Evolutionary conservation across 2,797 vertebrate species (phyloP).

Genomic region (Hippocampus kuda): DNA sequence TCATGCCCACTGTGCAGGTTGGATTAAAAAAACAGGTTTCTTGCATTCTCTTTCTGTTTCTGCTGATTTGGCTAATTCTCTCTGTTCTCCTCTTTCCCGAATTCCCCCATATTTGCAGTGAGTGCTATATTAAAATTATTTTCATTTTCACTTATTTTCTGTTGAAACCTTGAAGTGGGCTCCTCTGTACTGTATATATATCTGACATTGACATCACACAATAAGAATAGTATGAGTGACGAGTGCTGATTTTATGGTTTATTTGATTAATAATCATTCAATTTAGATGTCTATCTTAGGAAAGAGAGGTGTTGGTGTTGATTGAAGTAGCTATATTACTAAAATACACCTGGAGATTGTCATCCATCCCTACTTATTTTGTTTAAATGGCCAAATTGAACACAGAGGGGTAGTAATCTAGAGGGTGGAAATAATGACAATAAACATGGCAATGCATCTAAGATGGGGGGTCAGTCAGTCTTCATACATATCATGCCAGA

Average conservation of each 20-base stretch:
- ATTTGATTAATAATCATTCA: background rate
- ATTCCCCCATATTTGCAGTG: conserved; percentile 12
- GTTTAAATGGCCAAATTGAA: background rate
- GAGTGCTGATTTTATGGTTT: background rate
- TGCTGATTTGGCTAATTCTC: conserved; percentile 1
- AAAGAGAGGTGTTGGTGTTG: background rate
- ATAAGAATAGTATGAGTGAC: background rate
- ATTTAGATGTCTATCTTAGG: background rate
- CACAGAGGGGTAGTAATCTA: background rate
- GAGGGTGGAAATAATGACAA: conserved; percentile 1
- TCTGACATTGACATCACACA: background rate
- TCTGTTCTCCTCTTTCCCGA: background rate
- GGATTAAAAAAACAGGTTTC: background rate
- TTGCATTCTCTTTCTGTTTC: background rate
- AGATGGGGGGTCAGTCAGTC: background rate
- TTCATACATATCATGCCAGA: background rate
- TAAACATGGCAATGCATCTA: background rate
- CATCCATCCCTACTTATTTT: background rate
- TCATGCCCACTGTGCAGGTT: background rate
- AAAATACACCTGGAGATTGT: background rate
- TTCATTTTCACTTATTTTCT: conserved; percentile 1
- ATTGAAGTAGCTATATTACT: background rate
- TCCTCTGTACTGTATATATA: conserved; percentile 8
- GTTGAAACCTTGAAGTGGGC: conserved; percentile 26
- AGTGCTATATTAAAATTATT: conserved; percentile 44